Conservation (phyloP, 2,797 vertebrate species). For the Coluber constrictor region DNA sequence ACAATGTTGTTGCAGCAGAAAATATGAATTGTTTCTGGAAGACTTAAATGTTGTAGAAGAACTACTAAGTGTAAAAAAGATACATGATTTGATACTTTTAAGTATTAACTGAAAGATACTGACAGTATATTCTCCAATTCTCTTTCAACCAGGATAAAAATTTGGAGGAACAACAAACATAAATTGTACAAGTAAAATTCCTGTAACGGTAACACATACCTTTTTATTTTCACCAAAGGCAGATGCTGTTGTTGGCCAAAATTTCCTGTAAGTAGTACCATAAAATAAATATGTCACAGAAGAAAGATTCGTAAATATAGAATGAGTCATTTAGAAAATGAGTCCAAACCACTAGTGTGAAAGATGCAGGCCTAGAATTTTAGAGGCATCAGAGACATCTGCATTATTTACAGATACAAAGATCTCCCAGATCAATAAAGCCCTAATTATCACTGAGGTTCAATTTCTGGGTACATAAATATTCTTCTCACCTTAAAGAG, state of each 20-base stretch:
- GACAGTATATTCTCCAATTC: neutral
- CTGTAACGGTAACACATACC: constrained; percentile 71
- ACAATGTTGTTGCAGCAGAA: neutral
- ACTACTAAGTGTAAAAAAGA: neutral
- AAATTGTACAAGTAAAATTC: neutral
- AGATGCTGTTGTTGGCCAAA: constrained; percentile 84
- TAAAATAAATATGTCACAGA: neutral
- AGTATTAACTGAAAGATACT: neutral
- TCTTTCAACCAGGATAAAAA: neutral
- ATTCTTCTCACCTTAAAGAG: neutral
- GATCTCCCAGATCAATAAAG: neutral
- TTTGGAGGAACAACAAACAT: neutral
- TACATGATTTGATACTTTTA: neutral
- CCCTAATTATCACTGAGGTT: neutral
- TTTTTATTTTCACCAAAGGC: constrained; percentile 81
- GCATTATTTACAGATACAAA: neutral
- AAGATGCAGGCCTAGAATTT: neutral
- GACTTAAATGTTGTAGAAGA: neutral
- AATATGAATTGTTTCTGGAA: neutral
- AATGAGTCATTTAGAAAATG: neutral
- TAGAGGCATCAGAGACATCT: neutral
- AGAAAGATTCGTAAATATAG: neutral
- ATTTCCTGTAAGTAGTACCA: constrained; percentile 81
- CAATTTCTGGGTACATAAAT: neutral
- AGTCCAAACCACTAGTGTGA: neutral